Evolutionary conservation across 2,797 vertebrate species (phyloP), one percentile per base, ranked within the genome.

Genomic region (Anniella stebbinsi): DNA sequence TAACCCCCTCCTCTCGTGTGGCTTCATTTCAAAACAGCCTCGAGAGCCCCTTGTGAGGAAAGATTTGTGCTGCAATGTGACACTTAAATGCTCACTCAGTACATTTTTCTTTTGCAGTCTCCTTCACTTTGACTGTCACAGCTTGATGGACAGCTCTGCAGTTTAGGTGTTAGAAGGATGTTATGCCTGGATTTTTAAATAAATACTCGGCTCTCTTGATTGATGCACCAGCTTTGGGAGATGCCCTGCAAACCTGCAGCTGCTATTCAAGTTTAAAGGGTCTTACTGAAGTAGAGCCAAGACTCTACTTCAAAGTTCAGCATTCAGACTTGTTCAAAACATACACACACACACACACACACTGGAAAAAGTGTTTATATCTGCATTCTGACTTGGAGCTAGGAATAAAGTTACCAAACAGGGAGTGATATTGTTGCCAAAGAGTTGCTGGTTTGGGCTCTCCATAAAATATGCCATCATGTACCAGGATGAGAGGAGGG

Each of bases 231-330:
- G 36, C 88, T 80, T 0, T 80, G n/a, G 72, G 75, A 88, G 85
- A 0, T 33, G 51, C 9, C 85, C 3, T 30, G 87, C 87, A 69
- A 66, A 89, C 25, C 33, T 17, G 75, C 63, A 69, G 91, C 80
- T 63, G 91, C 84, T 8, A 23, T 23, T 75, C 28, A 81, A 76
- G 48, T 25, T 87, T 1, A 76, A 91, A 60, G 25, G 0, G 0
- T 0, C 0, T 70, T 63, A 23, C 60, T 23, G 0, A 38, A 89
- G 57, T 30, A 90, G 48, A 69, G 45, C 80, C 67, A 75, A 10
- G 69, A 28, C 38, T 33, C 25, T 38, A 63, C 67, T 54, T 70
- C 13, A 48, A 85, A 51, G 67, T 30, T 48, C 83, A 25, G 30
- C 12, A 66, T 41, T 66, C 60, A 41, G 36, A 41, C 28, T 66